phyloP scores from a whole-genome alignment of 2,113 vertebrate species.

The rabbit (Oryctolagus cuniculus) region mOryCun1.1 NC_091432.1:100650501-100651000 shows the following conservation, averaged over 20 bases:
- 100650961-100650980: not conserved
- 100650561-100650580: not conserved
- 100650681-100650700: not conserved
- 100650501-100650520: not conserved
- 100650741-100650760: not conserved
- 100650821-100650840: not conserved
- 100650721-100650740: not conserved
- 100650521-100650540: conserved; percentile 40
- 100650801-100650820: not conserved
- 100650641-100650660: not conserved
- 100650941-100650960: not conserved
- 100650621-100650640: not conserved
- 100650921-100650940: not conserved
- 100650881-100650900: not conserved
- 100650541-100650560: not conserved
- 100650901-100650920: not conserved
- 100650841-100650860: not conserved
- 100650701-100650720: not conserved
- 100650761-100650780: not conserved
- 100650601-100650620: conserved; percentile 1
- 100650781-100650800: conserved; percentile 26
- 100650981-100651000: not conserved
- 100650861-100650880: not conserved
- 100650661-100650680: not conserved
- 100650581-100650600: not conserved